A percentile compares a stretch with the other conserved stretches of the same genome.
These are phyloP conservation scores for Drosophila pseudoobscura DNA, from an alignment of 1,140 invertebrate genomes.

Conservation along the genomic window DNA sequence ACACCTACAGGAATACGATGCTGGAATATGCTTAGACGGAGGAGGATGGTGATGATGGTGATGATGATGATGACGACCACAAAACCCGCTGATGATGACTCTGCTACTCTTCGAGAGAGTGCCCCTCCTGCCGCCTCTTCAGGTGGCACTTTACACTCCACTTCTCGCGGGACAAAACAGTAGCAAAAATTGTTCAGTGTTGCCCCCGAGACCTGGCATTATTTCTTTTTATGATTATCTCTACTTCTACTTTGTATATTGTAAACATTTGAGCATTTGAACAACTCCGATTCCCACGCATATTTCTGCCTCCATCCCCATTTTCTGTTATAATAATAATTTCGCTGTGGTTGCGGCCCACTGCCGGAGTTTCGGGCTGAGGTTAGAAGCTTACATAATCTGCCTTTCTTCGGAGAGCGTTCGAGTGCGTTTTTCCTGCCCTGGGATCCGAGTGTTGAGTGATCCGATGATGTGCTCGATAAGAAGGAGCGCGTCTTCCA, in stretches of 20 bases:
- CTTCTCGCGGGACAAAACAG: slow-evolving; percentile 52
- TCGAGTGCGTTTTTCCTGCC: slow-evolving; percentile 28
- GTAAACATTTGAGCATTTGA: slow-evolving; percentile 60
- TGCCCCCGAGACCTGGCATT: slow-evolving; percentile 30
- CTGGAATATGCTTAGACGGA: slow-evolving; percentile 23
- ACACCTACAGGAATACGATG: slow-evolving; percentile 17
- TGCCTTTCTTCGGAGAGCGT: background rate
- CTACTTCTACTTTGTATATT: slow-evolving; percentile 45
- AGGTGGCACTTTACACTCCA: slow-evolving; percentile 55
- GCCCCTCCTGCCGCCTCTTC: slow-evolving; percentile 27
- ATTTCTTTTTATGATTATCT: slow-evolving; percentile 33
- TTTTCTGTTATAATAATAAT: slow-evolving; percentile 49
- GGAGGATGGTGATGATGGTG: slow-evolving; percentile 7
- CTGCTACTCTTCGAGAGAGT: slow-evolving; percentile 28
- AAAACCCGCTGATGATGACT: slow-evolving; percentile 66
- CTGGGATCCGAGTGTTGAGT: slow-evolving; percentile 23
- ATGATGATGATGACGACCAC: slow-evolving; percentile 52
- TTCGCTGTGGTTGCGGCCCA: slow-evolving; percentile 47
- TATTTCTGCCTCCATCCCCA: slow-evolving; percentile 40
- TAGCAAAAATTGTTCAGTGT: slow-evolving; percentile 63
- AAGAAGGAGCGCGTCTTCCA: slow-evolving; percentile 38
- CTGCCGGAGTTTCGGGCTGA: slow-evolving; percentile 35
- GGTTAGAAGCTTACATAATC: slow-evolving; percentile 48
- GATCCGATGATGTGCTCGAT: slow-evolving; percentile 31
- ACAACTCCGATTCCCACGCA: slow-evolving; percentile 72